Conservation (phyloP, 2,888 invertebrate genomes). For the Agrotis segetum region DNA sequence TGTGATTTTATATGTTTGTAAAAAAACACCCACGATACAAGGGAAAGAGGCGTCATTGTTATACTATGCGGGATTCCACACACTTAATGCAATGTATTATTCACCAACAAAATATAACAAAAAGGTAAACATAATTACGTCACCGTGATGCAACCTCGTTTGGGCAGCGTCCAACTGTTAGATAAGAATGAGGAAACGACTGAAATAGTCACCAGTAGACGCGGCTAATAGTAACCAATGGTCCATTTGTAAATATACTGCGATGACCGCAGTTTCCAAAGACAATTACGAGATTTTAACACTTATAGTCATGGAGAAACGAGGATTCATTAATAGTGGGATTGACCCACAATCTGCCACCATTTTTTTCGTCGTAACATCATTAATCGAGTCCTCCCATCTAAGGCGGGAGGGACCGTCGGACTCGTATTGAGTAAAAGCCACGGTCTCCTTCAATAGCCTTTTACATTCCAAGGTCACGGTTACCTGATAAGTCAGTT, state of each 20-base stretch:
- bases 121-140: slow-evolving; percentile 59
- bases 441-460: too few species aligned
- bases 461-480: too few species aligned
- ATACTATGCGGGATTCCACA: background rate
- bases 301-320: background rate
- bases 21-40: too few species aligned
- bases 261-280: slow-evolving; percentile 10
- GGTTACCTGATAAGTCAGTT: too few species aligned
- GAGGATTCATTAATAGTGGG: background rate
- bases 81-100: background rate
- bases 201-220: slow-evolving; percentile 56
- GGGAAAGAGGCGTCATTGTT: too few species aligned
- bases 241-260: slow-evolving; percentile 55
- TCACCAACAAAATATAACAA: slow-evolving; percentile 31
- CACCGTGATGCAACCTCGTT: slow-evolving; percentile 60
- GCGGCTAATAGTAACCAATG: slow-evolving; percentile 29
- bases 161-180: slow-evolving; percentile 69
- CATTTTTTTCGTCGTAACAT: too few species aligned
- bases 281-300: background rate
- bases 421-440: too few species aligned
- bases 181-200: slow-evolving; percentile 79
- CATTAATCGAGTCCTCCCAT: too few species aligned
- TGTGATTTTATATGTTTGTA: too few species aligned
- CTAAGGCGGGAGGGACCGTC: too few species aligned
- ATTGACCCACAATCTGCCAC: too few species aligned